phyloP scores from a whole-genome alignment of 2,797 vertebrate species.

The Rhyacichthys aspro region DNA sequence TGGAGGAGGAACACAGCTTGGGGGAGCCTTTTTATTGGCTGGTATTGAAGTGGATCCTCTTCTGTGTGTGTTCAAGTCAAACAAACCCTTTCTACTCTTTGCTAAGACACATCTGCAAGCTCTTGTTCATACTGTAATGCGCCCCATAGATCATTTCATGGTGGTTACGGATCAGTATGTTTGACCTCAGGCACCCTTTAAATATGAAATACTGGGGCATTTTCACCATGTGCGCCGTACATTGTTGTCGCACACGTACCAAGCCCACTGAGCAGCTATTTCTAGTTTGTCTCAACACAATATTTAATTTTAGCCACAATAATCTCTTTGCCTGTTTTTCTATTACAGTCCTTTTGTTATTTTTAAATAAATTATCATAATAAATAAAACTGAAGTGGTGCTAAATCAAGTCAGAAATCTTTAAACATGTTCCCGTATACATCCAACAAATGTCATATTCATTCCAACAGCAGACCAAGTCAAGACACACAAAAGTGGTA shows the following conservation, averaged over 20 bases:
- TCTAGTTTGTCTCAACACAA: too few species aligned
- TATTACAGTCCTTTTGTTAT: too few species aligned
- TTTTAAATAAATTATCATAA: too few species aligned
- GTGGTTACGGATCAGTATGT: constrained; percentile 16
- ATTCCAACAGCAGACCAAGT: too few species aligned
- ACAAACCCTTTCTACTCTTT: constrained; percentile 15
- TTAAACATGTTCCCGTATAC: too few species aligned
- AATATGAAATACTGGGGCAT: constrained; percentile 27
- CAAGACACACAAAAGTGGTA: too few species aligned
- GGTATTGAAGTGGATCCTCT: constrained; percentile 8
- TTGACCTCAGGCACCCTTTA: constrained; percentile 47
- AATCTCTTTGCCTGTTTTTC: too few species aligned
- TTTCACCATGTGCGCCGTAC: constrained; percentile 38
- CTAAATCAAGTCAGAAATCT: too few species aligned
- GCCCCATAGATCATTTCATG: constrained; percentile 53
- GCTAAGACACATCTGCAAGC: constrained; percentile 47
- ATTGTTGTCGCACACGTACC: constrained; percentile 10
- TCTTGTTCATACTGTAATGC: constrained; percentile 42
- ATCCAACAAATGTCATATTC: too few species aligned
- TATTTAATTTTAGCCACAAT: too few species aligned
- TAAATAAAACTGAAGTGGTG: too few species aligned
- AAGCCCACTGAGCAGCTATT: background rate
- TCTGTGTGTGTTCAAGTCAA: constrained; percentile 1
- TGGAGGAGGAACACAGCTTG: constrained; percentile 28
- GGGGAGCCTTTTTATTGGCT: constrained; percentile 48